Base-by-base conservation (phyloP, 1,140 invertebrate species). In the Nylanderia fulva region DNA sequence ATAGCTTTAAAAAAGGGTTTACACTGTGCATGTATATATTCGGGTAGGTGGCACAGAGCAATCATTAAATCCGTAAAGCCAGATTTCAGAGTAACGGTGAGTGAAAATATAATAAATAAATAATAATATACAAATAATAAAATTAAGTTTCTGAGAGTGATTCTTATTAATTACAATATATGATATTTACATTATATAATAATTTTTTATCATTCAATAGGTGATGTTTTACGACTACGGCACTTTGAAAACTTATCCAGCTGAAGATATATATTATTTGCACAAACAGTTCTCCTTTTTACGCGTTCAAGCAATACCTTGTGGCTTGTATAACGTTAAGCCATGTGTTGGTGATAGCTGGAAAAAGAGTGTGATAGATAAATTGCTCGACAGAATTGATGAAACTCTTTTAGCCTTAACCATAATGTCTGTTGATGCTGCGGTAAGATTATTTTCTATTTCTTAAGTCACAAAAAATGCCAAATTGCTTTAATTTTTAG, bases 221-320 rank as follows among this genome's bases (percentile, higher is more conserved):
- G 74, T 95, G 39, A 52, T 92, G 11, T 95, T 94, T 80, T 94
- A 94, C 66, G 94, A 95, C 60, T 95, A 90, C 68, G 94, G 94
- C 1, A 95, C 94, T 8, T 27, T 94, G 0, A 90, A 93, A 68
- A 85, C 90, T 6, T 91, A 92, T 85, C 13, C 84, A 18, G 60
- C 91, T 7, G 56, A 91, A 0, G 83, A 90, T 13, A 2, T 95
- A 7, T 92, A 85, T 48, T 95, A 91, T 75, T 88, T 95, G 9
- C 88, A 93, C 61, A 87, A 91, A 29, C 74, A 33, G 5, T 95
- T 94, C 80, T 92, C 92, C 9, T 0, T 21, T 29, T 18, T 94
- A 9, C 92, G 93, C 7, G 92, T 92, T 0, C 91, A 94, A 88
- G 94, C 94, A 4, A 92, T 95, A 56, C 91, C 94, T 24, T 95